Evolutionary conservation across 2,797 vertebrate species (phyloP).

Genomic region (Gymnoscopelus braueri): DNA sequence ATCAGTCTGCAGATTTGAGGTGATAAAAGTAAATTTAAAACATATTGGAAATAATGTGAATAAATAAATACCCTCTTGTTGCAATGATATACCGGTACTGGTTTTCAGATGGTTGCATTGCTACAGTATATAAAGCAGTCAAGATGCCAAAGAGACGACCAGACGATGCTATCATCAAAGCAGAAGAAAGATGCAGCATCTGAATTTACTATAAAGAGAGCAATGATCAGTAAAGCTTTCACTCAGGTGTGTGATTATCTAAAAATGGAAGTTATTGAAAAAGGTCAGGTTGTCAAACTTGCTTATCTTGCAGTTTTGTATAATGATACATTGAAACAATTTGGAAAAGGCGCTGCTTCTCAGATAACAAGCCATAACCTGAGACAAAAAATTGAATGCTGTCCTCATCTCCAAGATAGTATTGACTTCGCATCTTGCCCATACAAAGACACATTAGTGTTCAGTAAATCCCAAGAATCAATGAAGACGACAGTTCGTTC

Average conservation of each 20-base stretch:
- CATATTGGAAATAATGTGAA: too few relatives aligned
- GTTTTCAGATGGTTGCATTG: too few relatives aligned
- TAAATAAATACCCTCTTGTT: too few relatives aligned
- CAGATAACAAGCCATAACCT: neutral
- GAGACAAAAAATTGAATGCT: too few relatives aligned
- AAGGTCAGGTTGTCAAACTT: neutral
- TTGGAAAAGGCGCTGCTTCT: neutral
- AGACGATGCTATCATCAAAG: too few relatives aligned
- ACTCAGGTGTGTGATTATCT: neutral
- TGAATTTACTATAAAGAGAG: neutral
- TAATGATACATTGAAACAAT: neutral
- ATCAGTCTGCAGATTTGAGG: too few relatives aligned
- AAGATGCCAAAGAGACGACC: too few relatives aligned
- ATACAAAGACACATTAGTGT: slow-evolving; percentile 4
- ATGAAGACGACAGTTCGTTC: neutral
- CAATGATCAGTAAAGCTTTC: slow-evolving; percentile 2
- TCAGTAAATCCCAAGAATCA: neutral
- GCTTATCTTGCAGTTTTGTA: neutral
- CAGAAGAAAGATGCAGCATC: neutral
- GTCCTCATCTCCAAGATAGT: neutral
- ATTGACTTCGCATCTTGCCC: neutral
- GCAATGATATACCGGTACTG: too few relatives aligned
- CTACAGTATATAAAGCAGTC: too few relatives aligned
- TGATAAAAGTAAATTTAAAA: too few relatives aligned
- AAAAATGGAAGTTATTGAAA: slow-evolving; percentile 1